Conservation (phyloP, 2,113 vertebrate species). For the Cairina moschata region DNA sequence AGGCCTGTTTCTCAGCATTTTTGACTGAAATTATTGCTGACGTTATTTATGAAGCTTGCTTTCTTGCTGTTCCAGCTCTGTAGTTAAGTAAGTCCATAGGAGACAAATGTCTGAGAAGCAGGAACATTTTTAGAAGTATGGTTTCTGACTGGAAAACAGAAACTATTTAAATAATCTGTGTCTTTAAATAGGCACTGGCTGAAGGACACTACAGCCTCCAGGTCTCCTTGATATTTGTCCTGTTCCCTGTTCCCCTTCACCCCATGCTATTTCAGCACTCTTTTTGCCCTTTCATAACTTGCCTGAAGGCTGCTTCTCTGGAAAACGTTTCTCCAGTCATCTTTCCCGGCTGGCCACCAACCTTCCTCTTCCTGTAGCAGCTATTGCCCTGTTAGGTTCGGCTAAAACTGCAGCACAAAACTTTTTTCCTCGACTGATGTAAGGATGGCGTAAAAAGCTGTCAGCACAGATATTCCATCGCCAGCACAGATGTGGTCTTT, state of each 20-base stretch:
- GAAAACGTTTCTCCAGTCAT: neutral
- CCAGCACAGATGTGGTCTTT: accelerated
- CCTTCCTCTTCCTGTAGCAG: neutral
- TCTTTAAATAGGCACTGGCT: conserved; percentile 2
- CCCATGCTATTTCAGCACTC: neutral
- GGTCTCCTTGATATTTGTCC: neutral
- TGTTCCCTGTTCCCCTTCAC: neutral
- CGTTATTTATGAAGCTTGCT: neutral
- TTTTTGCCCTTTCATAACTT: neutral
- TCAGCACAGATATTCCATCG: neutral
- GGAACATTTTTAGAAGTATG: neutral
- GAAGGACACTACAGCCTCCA: neutral
- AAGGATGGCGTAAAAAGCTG: neutral
- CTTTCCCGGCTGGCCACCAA: neutral
- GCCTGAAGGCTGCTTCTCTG: neutral
- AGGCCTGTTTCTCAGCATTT: neutral
- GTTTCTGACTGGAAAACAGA: conserved; percentile 21
- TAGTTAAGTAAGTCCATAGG: neutral
- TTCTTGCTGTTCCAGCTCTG: neutral
- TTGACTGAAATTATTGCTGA: neutral
- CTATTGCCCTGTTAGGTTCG: neutral
- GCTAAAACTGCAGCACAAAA: neutral
- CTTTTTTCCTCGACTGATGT: neutral
- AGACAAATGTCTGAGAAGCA: neutral
- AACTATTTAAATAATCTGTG: neutral